Percentiles rank a stretch among this genome's conserved stretches.
phyloP scores from a whole-genome alignment of 2,113 vertebrate genomes.

The Chionis minor region DNA sequence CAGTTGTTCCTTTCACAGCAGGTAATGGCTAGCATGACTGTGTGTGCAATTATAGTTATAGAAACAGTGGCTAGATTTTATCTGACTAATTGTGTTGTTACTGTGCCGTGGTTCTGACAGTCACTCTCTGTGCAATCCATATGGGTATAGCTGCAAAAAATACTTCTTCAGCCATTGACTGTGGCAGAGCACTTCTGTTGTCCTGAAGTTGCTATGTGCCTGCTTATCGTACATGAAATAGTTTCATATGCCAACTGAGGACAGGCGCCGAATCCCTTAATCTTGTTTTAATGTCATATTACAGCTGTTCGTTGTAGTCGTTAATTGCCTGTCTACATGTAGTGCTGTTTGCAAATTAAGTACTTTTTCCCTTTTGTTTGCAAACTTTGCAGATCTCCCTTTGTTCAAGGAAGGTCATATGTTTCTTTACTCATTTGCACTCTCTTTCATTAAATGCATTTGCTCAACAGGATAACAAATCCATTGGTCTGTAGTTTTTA shows the following conservation, averaged over 20 bases:
- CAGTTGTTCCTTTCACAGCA: slow-evolving; percentile 1
- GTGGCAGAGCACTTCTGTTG: not conserved
- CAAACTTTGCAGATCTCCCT: not conserved
- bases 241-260: not conserved
- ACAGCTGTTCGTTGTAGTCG: not conserved
- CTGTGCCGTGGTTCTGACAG: not conserved
- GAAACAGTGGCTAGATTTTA: not conserved
- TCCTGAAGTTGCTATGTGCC: not conserved
- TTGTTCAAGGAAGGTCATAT: not conserved
- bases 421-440: not conserved
- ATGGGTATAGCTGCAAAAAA: not conserved
- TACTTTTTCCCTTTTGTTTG: not conserved
- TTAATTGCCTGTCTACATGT: not conserved
- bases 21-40: not conserved
- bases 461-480: not conserved
- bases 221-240: not conserved
- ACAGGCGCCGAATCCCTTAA: not conserved
- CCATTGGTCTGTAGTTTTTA: not conserved
- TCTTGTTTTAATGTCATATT: not conserved
- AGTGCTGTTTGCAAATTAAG: not conserved
- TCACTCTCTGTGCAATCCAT: not conserved
- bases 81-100: not conserved
- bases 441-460: not conserved
- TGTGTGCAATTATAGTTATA: not conserved
- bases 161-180: not conserved